A percentile compares a stretch with the other conserved stretches of the same genome.
These are phyloP conservation scores for Drosophila kuntzei DNA, from an alignment of 2,888 invertebrate species.

Conservation along the genomic window DNA sequence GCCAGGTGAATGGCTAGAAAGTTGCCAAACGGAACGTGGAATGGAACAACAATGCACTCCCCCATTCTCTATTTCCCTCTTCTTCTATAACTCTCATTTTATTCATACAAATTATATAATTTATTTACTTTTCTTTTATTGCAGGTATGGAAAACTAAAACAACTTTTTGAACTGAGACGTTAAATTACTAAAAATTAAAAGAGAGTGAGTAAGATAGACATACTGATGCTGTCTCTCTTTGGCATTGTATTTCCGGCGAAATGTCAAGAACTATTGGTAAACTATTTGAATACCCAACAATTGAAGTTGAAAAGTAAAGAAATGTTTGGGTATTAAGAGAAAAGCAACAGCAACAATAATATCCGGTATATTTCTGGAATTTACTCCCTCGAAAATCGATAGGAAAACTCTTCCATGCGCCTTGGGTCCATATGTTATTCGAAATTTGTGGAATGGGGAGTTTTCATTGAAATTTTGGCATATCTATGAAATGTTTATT, in stretches of 20 bases:
- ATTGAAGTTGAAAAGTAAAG: conserved; percentile 17
- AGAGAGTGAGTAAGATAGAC: not conserved
- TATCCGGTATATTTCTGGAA: conserved; percentile 62
- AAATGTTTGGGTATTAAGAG: conserved; percentile 12
- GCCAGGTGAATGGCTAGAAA: conserved; percentile 33
- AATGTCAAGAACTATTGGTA: conserved; percentile 25
- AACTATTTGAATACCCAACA: conserved; percentile 9
- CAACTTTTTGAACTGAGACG: not conserved
- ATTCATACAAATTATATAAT: not conserved
- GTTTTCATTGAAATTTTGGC: conserved; percentile 43
- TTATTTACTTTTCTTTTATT: conserved; percentile 18
- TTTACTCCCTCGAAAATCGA: not conserved
- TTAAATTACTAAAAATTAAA: not conserved
- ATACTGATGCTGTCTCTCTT: not conserved
- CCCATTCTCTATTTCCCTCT: not conserved
- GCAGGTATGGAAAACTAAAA: conserved; percentile 44
- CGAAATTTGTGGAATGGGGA: not conserved
- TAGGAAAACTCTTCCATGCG: not conserved
- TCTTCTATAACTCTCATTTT: not conserved
- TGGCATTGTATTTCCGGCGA: conserved; percentile 14
- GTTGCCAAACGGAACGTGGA: conserved; percentile 19
- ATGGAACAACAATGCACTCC: conserved; percentile 5
- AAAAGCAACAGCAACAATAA: conserved; percentile 44
- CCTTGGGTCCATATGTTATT: conserved; percentile 1
- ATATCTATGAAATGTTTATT: conserved; percentile 66